phyloP scores from a whole-genome alignment of 2,113 vertebrate genomes.

The Sebastes schlegelii region DNA sequence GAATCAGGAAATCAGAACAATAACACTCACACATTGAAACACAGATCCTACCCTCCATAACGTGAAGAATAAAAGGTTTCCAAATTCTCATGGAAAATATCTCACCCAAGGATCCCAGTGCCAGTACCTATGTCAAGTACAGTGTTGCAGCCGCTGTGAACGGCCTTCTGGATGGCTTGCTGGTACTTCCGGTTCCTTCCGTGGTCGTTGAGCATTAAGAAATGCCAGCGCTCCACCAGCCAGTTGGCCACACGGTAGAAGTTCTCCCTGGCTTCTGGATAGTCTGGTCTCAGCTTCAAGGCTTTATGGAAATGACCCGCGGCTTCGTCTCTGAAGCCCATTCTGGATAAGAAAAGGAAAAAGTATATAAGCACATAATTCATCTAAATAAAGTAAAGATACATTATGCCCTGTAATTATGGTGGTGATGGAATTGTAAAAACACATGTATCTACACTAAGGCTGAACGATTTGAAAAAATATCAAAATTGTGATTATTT shows the following conservation, averaged over 20 bases:
- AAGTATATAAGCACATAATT: background rate
- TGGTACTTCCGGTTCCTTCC: constrained; percentile 92
- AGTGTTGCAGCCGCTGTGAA: constrained; percentile 87
- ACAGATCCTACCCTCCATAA: background rate
- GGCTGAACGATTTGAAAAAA: no score
- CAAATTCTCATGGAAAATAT: constrained; percentile 42
- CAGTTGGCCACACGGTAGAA: constrained; percentile 98
- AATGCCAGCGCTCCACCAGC: constrained; percentile 99
- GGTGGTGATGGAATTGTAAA: background rate
- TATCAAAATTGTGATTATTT: no score
- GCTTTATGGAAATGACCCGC: constrained; percentile 97
- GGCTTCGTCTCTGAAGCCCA: constrained; percentile 98
- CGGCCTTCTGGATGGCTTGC: constrained; percentile 91
- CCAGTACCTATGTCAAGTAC: constrained; percentile 97
- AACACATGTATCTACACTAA: background rate
- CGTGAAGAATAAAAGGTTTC: background rate
- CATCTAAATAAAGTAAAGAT: background rate
- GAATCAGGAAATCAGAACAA: constrained; percentile 33
- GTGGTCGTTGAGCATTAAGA: constrained; percentile 97
- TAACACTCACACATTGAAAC: background rate
- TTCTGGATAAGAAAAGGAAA: constrained; percentile 78
- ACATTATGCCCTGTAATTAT: background rate
- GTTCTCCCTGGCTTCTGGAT: constrained; percentile 94
- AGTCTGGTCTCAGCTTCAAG: constrained; percentile 93
- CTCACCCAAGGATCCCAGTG: constrained; percentile 96